Base-by-base conservation (phyloP, 2,888 invertebrate species). In the Plagodis pulveraria region DNA sequence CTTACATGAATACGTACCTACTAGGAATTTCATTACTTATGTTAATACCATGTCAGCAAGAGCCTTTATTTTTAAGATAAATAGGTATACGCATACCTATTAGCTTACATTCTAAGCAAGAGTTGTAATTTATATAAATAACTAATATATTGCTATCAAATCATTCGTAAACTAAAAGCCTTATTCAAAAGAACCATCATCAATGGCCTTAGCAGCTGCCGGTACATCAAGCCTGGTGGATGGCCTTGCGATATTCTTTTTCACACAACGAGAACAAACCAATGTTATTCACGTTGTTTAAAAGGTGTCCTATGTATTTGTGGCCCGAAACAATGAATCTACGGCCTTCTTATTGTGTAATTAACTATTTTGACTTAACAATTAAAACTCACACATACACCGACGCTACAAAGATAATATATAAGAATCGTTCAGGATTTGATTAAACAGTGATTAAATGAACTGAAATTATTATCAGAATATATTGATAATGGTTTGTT, bases 331-430 rank as follows among this genome's bases (percentile, higher is more conserved):
- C 88, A 89, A 89, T 88, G 83, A 82, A 87, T 80, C 79, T 76
- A 71, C 77, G 86, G 78, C 89, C 89, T 88, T 83, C 83, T 80
- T 77, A 78, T 79, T 81, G 82, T 83, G 72, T 80, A 80, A 82
- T 83, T 84, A 83, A 76, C 70, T 78, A 78, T 72, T 75, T 74
- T 74, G 71, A 76, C 65, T 70, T 70, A 78, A 82, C 77, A 80
- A 81, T 79, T 81, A 78, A 76, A 70, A 80, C 82, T 79, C 82
- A 81, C 79, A 79, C 69, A 47, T 43, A 43, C n/a, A 36, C 12
- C 6, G 6, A 41, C 43, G 11, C 36, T 40, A 40, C 7, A 34
- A 22, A 12, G 47, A 33, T 47, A 46, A 42, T 50, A 10, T n/a
- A 22, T 22, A 22, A 22, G 22, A 22, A 22, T 50, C 44, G 45